Percentiles rank a stretch among this genome's conserved stretches.
These are phyloP conservation scores for Chaetorhynchus papuensis DNA, from an alignment of 2,113 vertebrate genomes.

Conservation along the genomic window DNA sequence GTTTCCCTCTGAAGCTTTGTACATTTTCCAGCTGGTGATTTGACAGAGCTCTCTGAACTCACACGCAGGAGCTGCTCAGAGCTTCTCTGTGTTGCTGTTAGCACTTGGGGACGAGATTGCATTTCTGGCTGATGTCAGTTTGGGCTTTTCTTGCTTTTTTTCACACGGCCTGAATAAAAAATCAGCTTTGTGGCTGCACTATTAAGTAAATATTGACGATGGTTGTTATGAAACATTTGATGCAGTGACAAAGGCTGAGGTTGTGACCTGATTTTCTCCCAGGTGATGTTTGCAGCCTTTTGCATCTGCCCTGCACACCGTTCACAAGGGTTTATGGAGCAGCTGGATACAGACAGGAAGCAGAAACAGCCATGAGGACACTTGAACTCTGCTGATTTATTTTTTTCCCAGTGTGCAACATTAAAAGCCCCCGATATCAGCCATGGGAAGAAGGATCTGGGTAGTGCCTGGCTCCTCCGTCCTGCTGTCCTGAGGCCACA, in stretches of 20 bases:
- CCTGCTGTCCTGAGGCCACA: neutral
- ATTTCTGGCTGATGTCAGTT: neutral
- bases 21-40: neutral
- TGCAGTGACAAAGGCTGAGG: neutral
- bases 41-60: neutral
- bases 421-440: neutral
- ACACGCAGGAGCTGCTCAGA: neutral
- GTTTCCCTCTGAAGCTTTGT: neutral
- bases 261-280: neutral
- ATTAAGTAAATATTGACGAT: neutral
- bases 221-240: neutral
- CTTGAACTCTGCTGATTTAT: neutral
- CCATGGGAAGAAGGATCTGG: neutral
- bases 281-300: neutral
- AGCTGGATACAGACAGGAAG: neutral
- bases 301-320: neutral
- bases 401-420: accelerated
- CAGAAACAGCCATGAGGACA: neutral
- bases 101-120: neutral
- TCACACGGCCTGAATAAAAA: neutral
- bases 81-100: neutral
- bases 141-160: neutral
- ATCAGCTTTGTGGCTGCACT: neutral
- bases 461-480: neutral
- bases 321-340: neutral